phyloP scores from a whole-genome alignment of 2,113 vertebrate species.

The Passer montanus region DNA sequence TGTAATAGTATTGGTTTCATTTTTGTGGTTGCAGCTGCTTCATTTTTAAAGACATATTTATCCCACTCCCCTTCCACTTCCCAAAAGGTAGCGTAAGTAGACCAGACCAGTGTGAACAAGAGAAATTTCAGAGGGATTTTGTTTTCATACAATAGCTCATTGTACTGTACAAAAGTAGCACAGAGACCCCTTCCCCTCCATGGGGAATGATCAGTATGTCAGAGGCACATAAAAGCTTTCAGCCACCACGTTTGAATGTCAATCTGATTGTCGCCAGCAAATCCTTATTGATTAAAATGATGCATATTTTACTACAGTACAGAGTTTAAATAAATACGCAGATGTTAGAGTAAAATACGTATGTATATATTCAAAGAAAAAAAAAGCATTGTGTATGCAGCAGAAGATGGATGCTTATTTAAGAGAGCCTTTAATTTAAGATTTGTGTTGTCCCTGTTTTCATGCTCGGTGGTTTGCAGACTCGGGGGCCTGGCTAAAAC shows the following conservation, averaged over 20 bases:
- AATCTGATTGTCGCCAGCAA: constrained; percentile 69
- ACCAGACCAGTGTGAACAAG: constrained; percentile 54
- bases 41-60: constrained; percentile 51
- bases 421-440: constrained; percentile 83
- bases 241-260: constrained; percentile 63
- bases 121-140: constrained; percentile 52
- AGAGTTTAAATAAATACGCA: constrained; percentile 81
- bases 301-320: constrained; percentile 83
- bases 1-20: constrained; percentile 54
- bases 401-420: constrained; percentile 81
- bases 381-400: constrained; percentile 77
- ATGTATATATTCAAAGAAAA: constrained; percentile 81
- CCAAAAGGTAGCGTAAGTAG: constrained; percentile 63
- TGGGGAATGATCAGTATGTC: constrained; percentile 32
- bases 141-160: constrained; percentile 44
- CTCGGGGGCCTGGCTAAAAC: constrained; percentile 53
- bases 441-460: constrained; percentile 76
- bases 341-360: constrained; percentile 78
- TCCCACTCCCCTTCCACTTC: constrained; percentile 13
- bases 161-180: constrained; percentile 52
- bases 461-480: constrained; percentile 59
- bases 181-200: constrained; percentile 24
- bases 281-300: constrained; percentile 71
- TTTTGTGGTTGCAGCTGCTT: constrained; percentile 67
- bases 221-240: constrained; percentile 62